Evolutionary conservation across 1,140 invertebrate genomes (phyloP).

Genomic region (Phenacoccus solenopsis): DNA sequence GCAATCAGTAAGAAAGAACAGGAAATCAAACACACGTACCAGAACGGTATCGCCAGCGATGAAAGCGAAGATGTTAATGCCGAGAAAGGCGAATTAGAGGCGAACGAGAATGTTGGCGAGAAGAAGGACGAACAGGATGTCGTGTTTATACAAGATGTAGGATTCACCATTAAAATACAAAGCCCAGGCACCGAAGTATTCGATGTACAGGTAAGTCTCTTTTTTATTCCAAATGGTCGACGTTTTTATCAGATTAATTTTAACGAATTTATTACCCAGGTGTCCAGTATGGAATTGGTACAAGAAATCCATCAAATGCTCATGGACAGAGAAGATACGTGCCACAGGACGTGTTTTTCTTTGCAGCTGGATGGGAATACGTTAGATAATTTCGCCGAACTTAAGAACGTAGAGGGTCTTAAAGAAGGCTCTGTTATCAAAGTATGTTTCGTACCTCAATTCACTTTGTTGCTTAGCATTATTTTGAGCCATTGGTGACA

Average conservation of each 20-base stretch:
- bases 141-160: conserved; percentile 84
- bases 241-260: neutral
- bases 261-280: no score
- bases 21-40: neutral
- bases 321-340: conserved; percentile 96
- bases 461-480: no score
- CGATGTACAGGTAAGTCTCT: conserved; percentile 63
- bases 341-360: conserved; percentile 94
- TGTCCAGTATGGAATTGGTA: conserved; percentile 94
- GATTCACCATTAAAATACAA: conserved; percentile 83
- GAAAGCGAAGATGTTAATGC: neutral
- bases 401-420: conserved; percentile 90
- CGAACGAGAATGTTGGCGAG: conserved; percentile 42
- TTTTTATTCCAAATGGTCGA: no score
- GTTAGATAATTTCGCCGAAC: conserved; percentile 93
- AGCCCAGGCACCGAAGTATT: conserved; percentile 78
- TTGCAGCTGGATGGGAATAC: conserved; percentile 86
- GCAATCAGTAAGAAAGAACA: neutral
- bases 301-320: conserved; percentile 97
- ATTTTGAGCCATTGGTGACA: no score
- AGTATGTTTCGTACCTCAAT: conserved; percentile 46
- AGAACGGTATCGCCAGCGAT: neutral
- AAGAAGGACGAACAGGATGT: conserved; percentile 61
- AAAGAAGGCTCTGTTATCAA: conserved; percentile 91
- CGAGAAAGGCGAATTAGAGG: conserved; percentile 20